These are phyloP conservation scores for Serranus cabrilla DNA, from an alignment of 2,797 vertebrate genomes.

Conservation along the genomic window DNA sequence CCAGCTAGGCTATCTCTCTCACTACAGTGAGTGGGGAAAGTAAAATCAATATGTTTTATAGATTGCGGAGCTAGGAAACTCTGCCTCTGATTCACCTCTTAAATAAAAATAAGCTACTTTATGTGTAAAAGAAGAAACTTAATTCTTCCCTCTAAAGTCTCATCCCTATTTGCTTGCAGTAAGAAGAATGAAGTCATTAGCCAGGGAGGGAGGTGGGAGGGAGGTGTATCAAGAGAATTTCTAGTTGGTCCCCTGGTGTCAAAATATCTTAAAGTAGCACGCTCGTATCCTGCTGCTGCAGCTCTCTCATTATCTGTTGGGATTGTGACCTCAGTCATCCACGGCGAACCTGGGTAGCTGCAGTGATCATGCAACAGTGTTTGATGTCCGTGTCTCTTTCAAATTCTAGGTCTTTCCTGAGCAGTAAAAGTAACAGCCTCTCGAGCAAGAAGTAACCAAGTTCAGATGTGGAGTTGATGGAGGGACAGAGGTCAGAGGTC, in stretches of 20 bases:
- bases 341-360: not conserved
- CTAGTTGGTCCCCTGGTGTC: not conserved
- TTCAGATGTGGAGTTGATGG: slow-evolving; percentile 13
- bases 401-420: not conserved
- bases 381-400: not conserved
- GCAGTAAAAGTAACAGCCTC: slow-evolving; percentile 31
- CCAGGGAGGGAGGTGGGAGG: slow-evolving; percentile 22
- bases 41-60: slow-evolving; percentile 22
- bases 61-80: slow-evolving; percentile 13
- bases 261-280: slow-evolving; percentile 15
- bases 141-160: not conserved
- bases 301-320: slow-evolving; percentile 23
- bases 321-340: not conserved
- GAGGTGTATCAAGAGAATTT: not conserved
- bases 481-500: slow-evolving; percentile 28
- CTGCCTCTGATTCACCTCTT: not conserved
- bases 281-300: slow-evolving; percentile 18
- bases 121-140: not conserved
- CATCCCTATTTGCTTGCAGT: slow-evolving; percentile 4
- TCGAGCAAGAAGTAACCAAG: slow-evolving; percentile 4
- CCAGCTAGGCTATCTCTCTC: not conserved
- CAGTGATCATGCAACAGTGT: not conserved
- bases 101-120: slow-evolving; percentile 27
- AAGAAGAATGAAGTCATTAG: slow-evolving; percentile 21
- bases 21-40: not conserved